phyloP scores from a whole-genome alignment of 2,113 vertebrate species.

The Mirounga angustirostris region DNA sequence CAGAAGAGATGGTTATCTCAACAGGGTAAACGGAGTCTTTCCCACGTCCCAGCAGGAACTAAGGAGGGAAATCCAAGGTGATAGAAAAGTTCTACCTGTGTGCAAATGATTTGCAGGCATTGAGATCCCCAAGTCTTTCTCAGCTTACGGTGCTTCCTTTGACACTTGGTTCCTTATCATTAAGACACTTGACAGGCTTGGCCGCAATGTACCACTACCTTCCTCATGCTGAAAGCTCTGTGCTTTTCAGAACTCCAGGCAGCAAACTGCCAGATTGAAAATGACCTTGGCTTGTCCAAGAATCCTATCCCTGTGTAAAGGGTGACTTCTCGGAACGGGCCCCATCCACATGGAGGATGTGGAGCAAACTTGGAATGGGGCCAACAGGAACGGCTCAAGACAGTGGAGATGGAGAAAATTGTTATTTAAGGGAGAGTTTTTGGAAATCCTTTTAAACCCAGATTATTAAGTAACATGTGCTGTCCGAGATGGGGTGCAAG shows the following conservation, averaged over 20 bases:
- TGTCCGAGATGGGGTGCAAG: neutral
- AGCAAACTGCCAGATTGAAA: neutral
- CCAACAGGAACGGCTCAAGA: neutral
- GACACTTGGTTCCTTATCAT: slow-evolving; percentile 46
- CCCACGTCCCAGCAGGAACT: neutral
- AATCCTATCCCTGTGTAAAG: neutral
- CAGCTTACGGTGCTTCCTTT: slow-evolving; percentile 19
- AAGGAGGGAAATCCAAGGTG: neutral
- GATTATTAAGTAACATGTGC: neutral
- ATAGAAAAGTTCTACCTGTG: neutral
- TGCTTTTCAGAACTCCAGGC: neutral
- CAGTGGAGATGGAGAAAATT: neutral
- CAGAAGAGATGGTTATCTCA: neutral
- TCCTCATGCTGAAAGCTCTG: neutral
- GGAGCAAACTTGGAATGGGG: neutral
- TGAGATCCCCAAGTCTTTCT: neutral
- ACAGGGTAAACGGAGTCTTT: neutral
- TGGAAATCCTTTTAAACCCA: neutral
- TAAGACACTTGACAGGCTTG: neutral
- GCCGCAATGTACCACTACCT: slow-evolving; percentile 28
- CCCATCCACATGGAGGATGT: neutral
- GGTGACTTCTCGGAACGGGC: neutral
- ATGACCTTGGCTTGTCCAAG: neutral
- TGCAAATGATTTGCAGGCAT: neutral
- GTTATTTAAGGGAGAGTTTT: neutral